phyloP scores from a whole-genome alignment of 2,797 vertebrate genomes.

The Mormyrops boulengeri region DNA sequence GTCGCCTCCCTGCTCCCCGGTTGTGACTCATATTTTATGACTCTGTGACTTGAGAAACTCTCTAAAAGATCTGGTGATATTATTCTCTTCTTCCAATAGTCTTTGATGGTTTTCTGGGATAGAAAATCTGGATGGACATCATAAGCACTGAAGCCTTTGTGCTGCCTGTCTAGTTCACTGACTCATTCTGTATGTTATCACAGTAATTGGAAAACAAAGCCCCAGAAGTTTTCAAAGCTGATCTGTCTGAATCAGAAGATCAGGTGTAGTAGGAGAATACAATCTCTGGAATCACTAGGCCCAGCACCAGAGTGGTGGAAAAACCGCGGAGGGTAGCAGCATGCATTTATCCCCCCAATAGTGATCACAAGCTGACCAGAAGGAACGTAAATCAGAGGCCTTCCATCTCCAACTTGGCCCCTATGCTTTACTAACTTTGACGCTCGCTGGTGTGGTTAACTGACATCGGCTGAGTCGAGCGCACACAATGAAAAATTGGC shows the following conservation, averaged over 20 bases:
- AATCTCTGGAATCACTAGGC: background rate
- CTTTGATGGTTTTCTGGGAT: background rate
- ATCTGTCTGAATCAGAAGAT: background rate
- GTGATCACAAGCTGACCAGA: conserved; percentile 3
- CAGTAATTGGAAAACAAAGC: background rate
- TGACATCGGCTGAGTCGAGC: conserved; percentile 21
- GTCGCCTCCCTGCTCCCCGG: too few relatives aligned
- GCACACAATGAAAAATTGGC: conserved; percentile 18
- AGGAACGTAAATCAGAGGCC: conserved; percentile 20
- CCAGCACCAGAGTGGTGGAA: conserved; percentile 7
- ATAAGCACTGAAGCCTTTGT: background rate
- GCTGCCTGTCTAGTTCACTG: background rate
- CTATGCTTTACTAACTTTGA: background rate
- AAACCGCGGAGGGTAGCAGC: background rate
- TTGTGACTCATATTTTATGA: too few relatives aligned
- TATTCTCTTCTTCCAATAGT: background rate
- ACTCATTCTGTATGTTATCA: background rate
- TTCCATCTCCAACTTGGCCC: background rate
- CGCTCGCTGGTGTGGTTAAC: conserved; percentile 16
- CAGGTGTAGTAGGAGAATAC: background rate
- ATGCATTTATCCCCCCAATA: background rate
- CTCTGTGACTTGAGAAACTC: too few relatives aligned
- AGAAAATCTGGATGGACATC: background rate
- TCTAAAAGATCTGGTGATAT: too few relatives aligned
- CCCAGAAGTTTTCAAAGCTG: background rate